phyloP scores from a whole-genome alignment of 2,888 invertebrate species.

The Thera obeliscata region DNA sequence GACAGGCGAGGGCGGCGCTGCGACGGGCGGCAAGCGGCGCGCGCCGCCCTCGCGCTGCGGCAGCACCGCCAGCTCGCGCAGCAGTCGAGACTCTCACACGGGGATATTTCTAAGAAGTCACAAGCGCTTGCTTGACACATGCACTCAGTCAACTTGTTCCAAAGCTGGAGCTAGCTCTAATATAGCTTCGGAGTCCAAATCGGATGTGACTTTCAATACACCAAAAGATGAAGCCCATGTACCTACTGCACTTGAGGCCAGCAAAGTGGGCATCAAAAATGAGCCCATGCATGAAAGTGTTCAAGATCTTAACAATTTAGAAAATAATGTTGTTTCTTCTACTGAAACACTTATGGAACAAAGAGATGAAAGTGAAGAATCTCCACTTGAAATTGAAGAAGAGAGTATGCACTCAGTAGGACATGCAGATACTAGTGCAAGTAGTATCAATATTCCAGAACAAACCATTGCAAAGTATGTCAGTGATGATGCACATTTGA shows the following conservation, averaged over 20 bases:
- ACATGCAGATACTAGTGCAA: slow-evolving; percentile 54
- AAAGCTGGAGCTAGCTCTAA: slow-evolving; percentile 65
- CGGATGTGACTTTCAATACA: slow-evolving; percentile 60
- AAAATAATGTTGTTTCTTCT: slow-evolving; percentile 51
- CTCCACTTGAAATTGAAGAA: slow-evolving; percentile 63
- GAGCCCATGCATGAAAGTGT: slow-evolving; percentile 55
- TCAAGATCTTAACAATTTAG: slow-evolving; percentile 50
- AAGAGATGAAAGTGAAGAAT: slow-evolving; percentile 70
- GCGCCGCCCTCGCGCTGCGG: slow-evolving; percentile 72
- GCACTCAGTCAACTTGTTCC: slow-evolving; percentile 57
- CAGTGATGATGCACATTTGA: slow-evolving; percentile 68
- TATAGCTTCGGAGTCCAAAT: slow-evolving; percentile 59
- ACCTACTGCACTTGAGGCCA: slow-evolving; percentile 56
- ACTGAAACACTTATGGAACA: slow-evolving; percentile 55
- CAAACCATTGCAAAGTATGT: slow-evolving; percentile 64
- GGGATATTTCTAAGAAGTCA: slow-evolving; percentile 87
- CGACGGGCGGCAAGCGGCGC: slow-evolving; percentile 54
- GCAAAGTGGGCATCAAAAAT: slow-evolving; percentile 54
- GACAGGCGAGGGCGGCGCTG: neutral
- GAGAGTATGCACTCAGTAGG: slow-evolving; percentile 48
- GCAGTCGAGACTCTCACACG: slow-evolving; percentile 75
- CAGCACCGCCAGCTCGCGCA: slow-evolving; percentile 79
- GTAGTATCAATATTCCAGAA: slow-evolving; percentile 57
- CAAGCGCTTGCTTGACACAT: slow-evolving; percentile 79
- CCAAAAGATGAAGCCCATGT: slow-evolving; percentile 66